Base-by-base conservation (phyloP, 2,113 vertebrate species). In the Coreoperca whiteheadi region DNA sequence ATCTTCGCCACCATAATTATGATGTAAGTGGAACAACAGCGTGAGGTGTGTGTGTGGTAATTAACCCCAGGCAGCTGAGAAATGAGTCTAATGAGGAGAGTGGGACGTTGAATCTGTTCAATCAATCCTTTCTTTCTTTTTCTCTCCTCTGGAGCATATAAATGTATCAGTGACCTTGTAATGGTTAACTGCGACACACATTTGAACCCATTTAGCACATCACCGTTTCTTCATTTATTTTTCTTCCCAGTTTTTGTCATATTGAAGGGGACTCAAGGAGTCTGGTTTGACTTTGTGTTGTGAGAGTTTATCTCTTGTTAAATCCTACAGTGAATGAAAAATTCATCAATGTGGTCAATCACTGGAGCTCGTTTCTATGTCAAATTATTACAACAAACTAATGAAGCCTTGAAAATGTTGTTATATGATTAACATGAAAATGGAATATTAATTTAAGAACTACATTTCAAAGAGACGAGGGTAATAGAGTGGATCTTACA, bases 41-140 rank as follows among this genome's bases (percentile, higher is more conserved):
- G 91, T 94, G 95, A 95, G 94, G 95, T 96, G 94, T 94, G 93
- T 94, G 95, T 94, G 95, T 95, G 95, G 95, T 96, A 96, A 98
- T 97, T 97, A 97, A 97, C 97, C 96, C 92, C 92, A 93, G 96
- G 95, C 96, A 95, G 93, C 91, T 96, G 96, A 96, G 95, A 97
- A 97, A 97, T 96, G 93, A 93, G 90, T 94, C 79, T 97, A 95
- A 96, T 96, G 96, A 97, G 96, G 95, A 95, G 96, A 97, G 93
- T 92, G 95, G 95, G 95, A 95, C 94, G 92, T 90, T 84, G 96
- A 94, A 96, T 95, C 94, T 95, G 89, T 93, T 94, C 95, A 96
- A 96, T 97, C 95, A 96, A 95, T 96, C 96, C 95, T 93, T 81
- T 88, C 91, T 87, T 86, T 74, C 79, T 75, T 76, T 74, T 83